Evolutionary conservation across 37 sponge, comb jelly and placozoan genomes (phyloP).

Genomic region (Eunapius fragilis): DNA sequence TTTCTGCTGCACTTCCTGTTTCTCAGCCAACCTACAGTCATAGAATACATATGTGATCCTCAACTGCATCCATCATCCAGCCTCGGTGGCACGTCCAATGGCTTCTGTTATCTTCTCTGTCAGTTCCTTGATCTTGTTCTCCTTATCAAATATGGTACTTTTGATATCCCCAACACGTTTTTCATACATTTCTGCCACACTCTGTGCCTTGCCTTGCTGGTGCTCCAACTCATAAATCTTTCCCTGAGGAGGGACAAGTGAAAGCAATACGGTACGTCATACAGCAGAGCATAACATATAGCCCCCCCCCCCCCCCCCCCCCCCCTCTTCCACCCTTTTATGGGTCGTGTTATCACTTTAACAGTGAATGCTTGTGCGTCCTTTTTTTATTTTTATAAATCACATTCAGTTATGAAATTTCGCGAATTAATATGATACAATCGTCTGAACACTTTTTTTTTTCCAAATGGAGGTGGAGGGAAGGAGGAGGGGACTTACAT

Average conservation of each 20-base stretch:
- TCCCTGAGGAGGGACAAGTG: background rate
- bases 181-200: background rate
- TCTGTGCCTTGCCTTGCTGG: background rate
- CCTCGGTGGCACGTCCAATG: slow-evolving; percentile 4
- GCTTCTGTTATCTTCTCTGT: slow-evolving; percentile 27
- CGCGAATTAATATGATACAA: too few species aligned
- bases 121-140: background rate
- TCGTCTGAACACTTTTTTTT: too few species aligned
- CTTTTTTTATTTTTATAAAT: too few species aligned
- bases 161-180: background rate
- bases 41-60: background rate
- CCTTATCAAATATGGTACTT: background rate
- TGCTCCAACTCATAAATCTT: background rate
- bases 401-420: too few species aligned
- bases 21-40: background rate
- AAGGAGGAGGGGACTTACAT: too few species aligned
- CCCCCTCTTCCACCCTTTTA: too few species aligned
- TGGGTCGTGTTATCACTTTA: too few species aligned
- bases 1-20: slow-evolving; percentile 34
- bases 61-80: background rate
- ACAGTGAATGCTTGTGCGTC: too few species aligned
- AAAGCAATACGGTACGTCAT: too few species aligned
- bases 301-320: too few species aligned
- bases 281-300: too few species aligned
- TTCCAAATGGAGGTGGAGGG: too few species aligned